Evolutionary conservation across 2,797 vertebrate species (phyloP), one percentile per base, ranked within the genome.

Genomic region (Lates japonicus): DNA sequence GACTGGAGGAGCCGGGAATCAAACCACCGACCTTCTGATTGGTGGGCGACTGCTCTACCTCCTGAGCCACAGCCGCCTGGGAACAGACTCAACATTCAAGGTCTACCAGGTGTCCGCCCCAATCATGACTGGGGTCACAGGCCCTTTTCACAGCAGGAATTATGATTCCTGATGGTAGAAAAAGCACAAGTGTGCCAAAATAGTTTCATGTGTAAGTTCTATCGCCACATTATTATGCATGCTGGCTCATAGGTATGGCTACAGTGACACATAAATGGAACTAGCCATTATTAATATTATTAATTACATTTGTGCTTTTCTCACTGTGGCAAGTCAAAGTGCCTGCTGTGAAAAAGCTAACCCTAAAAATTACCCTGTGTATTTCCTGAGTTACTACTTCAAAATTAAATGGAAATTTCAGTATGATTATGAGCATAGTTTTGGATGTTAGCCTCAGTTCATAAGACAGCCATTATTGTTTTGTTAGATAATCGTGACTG

Each of bases 401-500:
- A 65, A 42, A 49, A 14, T 13, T 25, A n/a, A 44, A 46, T 74
- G 31, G 5, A 49, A 55, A 49, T 66, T 25, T 46, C 17, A 61
- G 2, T 9, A 54, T 54, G n/a, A 49, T 37, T 54, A 10, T 52
- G 37, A 69, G 19, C 31, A 37, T 8, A 17, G 51, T 46, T 59
- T 72, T 60, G 19, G 20, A 49, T 62, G 16, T 67, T 64, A 22
- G 14, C 25, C 33, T 58, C 35, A 44, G 22, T n/a, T 22, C 12
- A 54, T 25, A 20, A 78, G 39, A 57, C 29, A 22, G 29, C 33
- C n/a, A 22, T 19, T 5, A 19, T 51, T 64, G 13, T 72, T 73
- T 61, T 65, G 70, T 60, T 61, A 62, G 52, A 77, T 85, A 37
- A 78, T 77, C 48, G 35, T 25, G 49, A 54, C 10, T 16, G 7